Conservation (phyloP, 2,113 vertebrate species). For the Tychaedon coryphoeus region DNA sequence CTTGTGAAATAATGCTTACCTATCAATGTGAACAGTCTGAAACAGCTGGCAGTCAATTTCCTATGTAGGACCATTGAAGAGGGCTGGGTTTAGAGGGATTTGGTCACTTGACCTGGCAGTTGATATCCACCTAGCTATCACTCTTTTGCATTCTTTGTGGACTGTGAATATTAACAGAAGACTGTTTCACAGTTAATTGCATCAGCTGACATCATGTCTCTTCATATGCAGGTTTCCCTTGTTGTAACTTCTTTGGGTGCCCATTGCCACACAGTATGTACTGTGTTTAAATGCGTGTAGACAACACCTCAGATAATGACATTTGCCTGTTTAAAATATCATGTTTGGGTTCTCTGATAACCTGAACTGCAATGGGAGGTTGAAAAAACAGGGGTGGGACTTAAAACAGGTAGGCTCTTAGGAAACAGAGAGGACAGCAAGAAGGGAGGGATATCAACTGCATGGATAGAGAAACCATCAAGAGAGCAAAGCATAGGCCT, state of each 20-base stretch:
- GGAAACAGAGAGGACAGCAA: background rate
- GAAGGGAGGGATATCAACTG: background rate
- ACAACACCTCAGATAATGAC: background rate
- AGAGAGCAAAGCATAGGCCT: background rate
- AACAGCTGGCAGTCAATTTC: background rate
- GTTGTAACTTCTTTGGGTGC: background rate
- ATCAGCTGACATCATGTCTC: background rate
- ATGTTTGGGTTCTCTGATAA: background rate
- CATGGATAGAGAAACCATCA: background rate
- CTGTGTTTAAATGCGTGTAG: background rate
- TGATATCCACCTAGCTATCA: background rate
- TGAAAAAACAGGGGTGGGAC: background rate
- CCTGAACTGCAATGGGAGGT: background rate
- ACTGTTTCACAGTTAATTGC: background rate
- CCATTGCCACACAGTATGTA: background rate
- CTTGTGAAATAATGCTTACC: background rate
- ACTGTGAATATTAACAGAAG: background rate
- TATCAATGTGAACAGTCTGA: background rate
- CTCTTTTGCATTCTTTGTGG: background rate
- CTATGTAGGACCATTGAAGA: accelerated
- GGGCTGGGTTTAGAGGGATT: background rate
- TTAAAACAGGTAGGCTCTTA: background rate
- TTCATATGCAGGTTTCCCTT: background rate
- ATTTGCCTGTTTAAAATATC: background rate
- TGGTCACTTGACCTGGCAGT: background rate